Percentiles rank a stretch among this genome's conserved stretches.
Evolutionary conservation across 1,140 invertebrate species (phyloP).

Genomic region (Camponotus pennsylvanicus): DNA sequence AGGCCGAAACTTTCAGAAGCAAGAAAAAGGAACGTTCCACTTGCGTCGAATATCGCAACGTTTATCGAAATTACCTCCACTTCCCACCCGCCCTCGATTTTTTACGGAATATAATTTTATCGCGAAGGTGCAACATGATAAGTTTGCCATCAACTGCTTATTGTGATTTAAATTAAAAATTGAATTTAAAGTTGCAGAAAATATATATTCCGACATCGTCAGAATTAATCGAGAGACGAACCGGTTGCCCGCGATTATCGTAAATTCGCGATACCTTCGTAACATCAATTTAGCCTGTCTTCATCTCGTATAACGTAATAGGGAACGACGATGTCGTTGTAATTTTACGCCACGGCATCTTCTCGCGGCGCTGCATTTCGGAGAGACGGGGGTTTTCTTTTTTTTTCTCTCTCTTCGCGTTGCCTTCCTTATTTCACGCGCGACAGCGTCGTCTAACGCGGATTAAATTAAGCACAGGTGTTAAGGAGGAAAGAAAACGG

Average conservation of each 20-base stretch:
- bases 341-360: constrained; percentile 48
- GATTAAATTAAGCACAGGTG: constrained; percentile 58
- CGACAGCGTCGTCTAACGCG: constrained; percentile 43
- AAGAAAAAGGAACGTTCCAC: neutral
- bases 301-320: constrained; percentile 16
- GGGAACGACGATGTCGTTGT: constrained; percentile 38
- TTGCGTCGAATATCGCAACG: neutral
- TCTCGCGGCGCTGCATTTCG: constrained; percentile 27
- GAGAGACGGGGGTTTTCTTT: neutral
- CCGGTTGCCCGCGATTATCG: constrained; percentile 5
- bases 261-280: neutral
- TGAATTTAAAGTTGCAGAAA: neutral
- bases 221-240: constrained; percentile 23
- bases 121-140: neutral
- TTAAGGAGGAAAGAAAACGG: neutral
- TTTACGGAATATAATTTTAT: neutral
- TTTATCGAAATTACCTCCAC: neutral
- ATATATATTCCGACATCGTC: neutral
- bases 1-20: constrained; percentile 7
- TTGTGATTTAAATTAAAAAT: neutral
- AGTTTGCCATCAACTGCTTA: too few species aligned
- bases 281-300: constrained; percentile 43
- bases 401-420: constrained; percentile 2
- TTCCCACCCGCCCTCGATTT: neutral
- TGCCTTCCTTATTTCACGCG: constrained; percentile 53